Base-by-base conservation (phyloP, 1,140 invertebrate genomes). In the Diuraphis noxia region DNA sequence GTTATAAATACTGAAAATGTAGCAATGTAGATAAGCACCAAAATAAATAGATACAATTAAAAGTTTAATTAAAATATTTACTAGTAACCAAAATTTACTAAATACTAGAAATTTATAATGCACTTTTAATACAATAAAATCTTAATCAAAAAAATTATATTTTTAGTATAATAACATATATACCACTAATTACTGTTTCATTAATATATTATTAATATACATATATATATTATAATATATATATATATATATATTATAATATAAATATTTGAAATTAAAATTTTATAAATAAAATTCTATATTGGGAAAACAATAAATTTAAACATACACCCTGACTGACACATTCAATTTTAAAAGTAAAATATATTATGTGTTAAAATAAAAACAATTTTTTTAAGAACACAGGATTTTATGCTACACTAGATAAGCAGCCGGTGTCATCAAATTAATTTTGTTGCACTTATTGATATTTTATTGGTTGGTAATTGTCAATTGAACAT, bases 111-210 rank as follows among this genome's bases (percentile, higher is more conserved):
- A 79, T 43, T 43, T 19, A 43, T 46, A 43, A 85, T 46, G 46
- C 2, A 43, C 6, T 30, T 85, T n/a, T 85, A 43, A 46, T 38
- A 34, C 41, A 1, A 49, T 49, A 49, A 49, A 86, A 5, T 46
- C 8, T 34, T 43, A 21, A 46, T 49, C n/a, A 36, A 46, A 46
- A 46, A 46, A 85, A 43, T n/a, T n/a, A 43, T 49, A 56, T 38
- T 52, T 86, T 40, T 56, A 52, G 52, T 36, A 86, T 0, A 86
- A 52, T 25, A 43, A 38, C 46, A 49, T 85, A 41, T 86, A 86
- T 52, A 86, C 46, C 34, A 52, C 82, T 85, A 85, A 49, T 85
- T 85, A 46, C 46, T 85, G 4, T 85, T 85, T 85, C 46, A 84
- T 30, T 38, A 77, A 23, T n/a, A 46, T 46, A 46, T 46, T 72